phyloP scores from a whole-genome alignment of 2,113 vertebrate genomes.

The Mustela nigripes region DNA sequence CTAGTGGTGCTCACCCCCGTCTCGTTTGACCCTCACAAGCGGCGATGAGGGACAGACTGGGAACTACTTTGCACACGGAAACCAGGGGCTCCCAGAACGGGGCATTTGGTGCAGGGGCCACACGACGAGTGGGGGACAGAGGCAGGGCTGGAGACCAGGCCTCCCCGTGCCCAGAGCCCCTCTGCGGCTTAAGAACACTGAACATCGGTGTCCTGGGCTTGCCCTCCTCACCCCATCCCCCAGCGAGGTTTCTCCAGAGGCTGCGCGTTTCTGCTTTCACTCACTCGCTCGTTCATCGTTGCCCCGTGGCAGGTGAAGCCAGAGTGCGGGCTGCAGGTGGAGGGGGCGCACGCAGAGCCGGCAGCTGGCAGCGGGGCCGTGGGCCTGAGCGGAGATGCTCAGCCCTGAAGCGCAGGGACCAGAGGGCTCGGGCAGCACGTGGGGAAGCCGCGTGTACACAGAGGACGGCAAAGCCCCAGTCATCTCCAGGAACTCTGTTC shows the following conservation, averaged over 20 bases:
- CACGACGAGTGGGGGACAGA: not conserved
- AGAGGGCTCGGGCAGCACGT: not conserved
- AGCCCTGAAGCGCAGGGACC: not conserved
- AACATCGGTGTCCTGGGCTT: not conserved
- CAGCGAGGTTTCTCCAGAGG: not conserved
- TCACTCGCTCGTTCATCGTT: not conserved
- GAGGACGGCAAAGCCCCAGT: accelerated
- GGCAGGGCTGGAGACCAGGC: not conserved
- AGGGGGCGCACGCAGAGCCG: accelerated
- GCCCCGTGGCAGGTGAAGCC: not conserved
- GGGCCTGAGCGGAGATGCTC: not conserved
- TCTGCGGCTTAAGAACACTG: accelerated
- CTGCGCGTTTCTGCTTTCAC: not conserved
- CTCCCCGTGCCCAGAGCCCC: not conserved
- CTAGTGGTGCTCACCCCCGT: not conserved
- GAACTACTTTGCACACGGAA: not conserved
- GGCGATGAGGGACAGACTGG: accelerated
- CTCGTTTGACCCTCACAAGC: not conserved
- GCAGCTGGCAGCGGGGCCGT: not conserved
- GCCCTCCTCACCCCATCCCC: not conserved
- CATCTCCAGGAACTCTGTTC: accelerated
- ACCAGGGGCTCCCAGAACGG: not conserved
- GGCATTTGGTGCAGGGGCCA: too few relatives aligned
- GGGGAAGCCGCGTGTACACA: too few relatives aligned
- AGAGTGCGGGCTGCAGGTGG: accelerated